Base-by-base conservation (phyloP, 2,888 invertebrate genomes). In the Zonitis immaculata region DNA sequence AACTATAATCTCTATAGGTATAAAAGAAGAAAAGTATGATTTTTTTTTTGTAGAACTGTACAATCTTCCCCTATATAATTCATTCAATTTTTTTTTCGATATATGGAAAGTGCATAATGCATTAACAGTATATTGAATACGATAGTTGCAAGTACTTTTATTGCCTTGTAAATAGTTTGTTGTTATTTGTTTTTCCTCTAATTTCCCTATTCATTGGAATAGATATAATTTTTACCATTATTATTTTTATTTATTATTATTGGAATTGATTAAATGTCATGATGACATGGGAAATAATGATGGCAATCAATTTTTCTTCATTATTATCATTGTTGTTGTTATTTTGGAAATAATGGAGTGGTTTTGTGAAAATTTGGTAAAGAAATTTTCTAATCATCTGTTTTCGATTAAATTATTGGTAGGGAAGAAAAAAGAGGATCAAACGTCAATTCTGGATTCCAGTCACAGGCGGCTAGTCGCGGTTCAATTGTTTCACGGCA, bases 401-500 rank as follows among this genome's bases (percentile, higher is more conserved):
- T 70, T 72, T 72, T 70, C 72, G 71, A 73, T 73, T 72, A 73
- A 22, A 72, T 1, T 20, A 39, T 72, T 68, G 72, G 71, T 72
- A 11, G n/a, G n/a, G 30, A 30, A 30, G 18, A 11, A 72, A 73
- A 73, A 73, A 74, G 73, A 62, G 45, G 44, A 63, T 65, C 64
- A 68, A 70, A 73, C 72, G 72, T 73, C 73, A 73, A 73, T 74
- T 73, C 72, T 69, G 69, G 72, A 74, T 74, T 74, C 74, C 73
- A 74, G 73, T 74, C 73, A 73, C 73, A 73, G 66, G 70, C 73
- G 72, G 73, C 73, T 65, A 62, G 72, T 73, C 74, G 72, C 74
- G 74, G 74, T 75, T 75, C 74, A 75, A 75, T 75, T 75, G 74
- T 75, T 75, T 74, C 73, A 72, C 73, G 72, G 73, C 73, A 70